Conservation (phyloP, 2,888 invertebrate genomes). For the Elmis aenea region DNA sequence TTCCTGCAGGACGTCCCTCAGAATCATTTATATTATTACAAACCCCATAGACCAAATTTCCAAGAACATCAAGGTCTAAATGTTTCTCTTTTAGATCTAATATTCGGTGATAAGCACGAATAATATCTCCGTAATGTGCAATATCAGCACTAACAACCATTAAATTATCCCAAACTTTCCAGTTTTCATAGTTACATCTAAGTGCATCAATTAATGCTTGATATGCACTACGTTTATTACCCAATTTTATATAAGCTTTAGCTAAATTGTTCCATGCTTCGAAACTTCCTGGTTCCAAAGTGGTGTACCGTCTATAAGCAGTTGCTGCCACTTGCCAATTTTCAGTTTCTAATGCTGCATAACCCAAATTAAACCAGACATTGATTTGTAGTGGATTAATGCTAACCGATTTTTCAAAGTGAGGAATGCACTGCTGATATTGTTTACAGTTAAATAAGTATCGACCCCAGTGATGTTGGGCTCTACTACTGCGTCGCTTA, state of each 20-base stretch:
- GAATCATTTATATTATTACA: conserved; percentile 59
- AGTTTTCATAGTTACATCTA: conserved; percentile 88
- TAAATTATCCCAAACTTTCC: conserved; percentile 95
- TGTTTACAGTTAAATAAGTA: conserved; percentile 69
- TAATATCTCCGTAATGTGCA: conserved; percentile 77
- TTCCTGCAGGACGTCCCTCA: conserved; percentile 49
- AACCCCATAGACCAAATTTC: conserved; percentile 67
- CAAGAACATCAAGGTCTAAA: conserved; percentile 70
- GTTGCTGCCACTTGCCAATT: conserved; percentile 78
- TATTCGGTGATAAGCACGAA: conserved; percentile 79
- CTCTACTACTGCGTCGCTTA: conserved; percentile 71
- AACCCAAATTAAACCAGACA: conserved; percentile 85
- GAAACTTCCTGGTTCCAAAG: conserved; percentile 81
- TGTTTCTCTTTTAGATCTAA: conserved; percentile 80
- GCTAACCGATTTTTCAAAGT: conserved; percentile 75
- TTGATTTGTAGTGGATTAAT: conserved; percentile 83
- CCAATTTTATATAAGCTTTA: conserved; percentile 83
- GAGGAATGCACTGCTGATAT: conserved; percentile 73
- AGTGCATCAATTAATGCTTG: conserved; percentile 82
- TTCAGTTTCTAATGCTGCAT: conserved; percentile 71
- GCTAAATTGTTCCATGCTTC: conserved; percentile 99
- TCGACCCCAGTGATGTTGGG: conserved; percentile 85
- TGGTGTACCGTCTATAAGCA: conserved; percentile 82
- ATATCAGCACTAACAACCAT: conserved; percentile 83
- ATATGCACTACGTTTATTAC: conserved; percentile 82